A percentile compares a stretch with the other conserved stretches of the same genome.
phyloP scores from a whole-genome alignment of 2,113 vertebrate species.

The Amia ocellicauda region DNA sequence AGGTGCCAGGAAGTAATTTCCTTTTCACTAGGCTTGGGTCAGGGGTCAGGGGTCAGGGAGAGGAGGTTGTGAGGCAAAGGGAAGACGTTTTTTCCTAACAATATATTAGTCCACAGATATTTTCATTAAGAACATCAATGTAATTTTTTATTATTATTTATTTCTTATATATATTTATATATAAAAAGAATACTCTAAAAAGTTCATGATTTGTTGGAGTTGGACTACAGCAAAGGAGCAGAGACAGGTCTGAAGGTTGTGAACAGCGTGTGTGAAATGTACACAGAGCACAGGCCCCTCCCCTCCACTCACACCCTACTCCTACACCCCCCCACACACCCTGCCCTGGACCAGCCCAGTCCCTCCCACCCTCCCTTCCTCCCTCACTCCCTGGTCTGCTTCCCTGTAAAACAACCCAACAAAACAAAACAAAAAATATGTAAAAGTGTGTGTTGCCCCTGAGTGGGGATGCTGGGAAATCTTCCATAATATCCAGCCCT shows the following conservation, averaged over 20 bases:
- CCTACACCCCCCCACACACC: neutral
- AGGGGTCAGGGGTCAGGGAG: neutral
- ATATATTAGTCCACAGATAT: conserved; percentile 40
- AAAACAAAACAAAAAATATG: conserved; percentile 20
- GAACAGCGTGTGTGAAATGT: conserved; percentile 75
- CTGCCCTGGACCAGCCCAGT: no score
- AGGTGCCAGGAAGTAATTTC: neutral
- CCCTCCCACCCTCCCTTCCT: no score
- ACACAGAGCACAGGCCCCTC: conserved; percentile 51
- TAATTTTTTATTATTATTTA: conserved; percentile 10
- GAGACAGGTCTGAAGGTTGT: conserved; percentile 57
- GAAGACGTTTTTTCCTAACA: conserved; percentile 46
- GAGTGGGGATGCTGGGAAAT: conserved; percentile 38
- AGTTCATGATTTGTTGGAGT: conserved; percentile 56
- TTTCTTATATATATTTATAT: conserved; percentile 22
- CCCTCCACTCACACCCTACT: neutral
- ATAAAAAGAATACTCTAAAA: conserved; percentile 53
- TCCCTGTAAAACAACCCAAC: neutral
- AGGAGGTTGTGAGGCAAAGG: neutral
- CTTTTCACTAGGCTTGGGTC: no score
- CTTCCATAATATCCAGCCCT: conserved; percentile 37
- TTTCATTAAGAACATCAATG: conserved; percentile 32
- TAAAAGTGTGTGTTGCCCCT: conserved; percentile 34
- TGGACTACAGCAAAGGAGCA: conserved; percentile 55
- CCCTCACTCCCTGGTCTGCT: no score